phyloP scores from a whole-genome alignment of 2,113 vertebrate species.

The Mesoclemmys tuberculata region DNA sequence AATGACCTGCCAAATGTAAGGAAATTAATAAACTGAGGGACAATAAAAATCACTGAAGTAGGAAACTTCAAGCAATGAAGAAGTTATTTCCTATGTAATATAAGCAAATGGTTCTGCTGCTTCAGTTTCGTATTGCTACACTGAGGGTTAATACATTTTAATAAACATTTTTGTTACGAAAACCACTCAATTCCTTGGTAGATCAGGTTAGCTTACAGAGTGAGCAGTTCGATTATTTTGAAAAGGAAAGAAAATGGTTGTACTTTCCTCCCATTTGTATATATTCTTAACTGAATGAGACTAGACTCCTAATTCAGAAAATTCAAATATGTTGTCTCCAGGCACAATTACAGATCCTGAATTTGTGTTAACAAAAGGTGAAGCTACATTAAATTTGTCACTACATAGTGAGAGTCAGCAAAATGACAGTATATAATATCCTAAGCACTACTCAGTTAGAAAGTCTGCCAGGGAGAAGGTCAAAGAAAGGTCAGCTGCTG shows the following conservation, averaged over 20 bases:
- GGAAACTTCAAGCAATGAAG: slow-evolving; percentile 29
- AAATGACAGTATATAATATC: slow-evolving; percentile 57
- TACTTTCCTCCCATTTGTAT: slow-evolving; percentile 24
- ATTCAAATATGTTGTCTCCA: slow-evolving; percentile 44
- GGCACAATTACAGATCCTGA: slow-evolving; percentile 35
- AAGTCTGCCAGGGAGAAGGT: slow-evolving; percentile 66
- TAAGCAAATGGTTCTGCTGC: slow-evolving; percentile 37
- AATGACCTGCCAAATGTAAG: slow-evolving; percentile 28
- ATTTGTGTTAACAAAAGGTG: slow-evolving; percentile 53
- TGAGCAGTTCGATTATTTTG: slow-evolving; percentile 1
- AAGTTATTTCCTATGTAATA: background rate
- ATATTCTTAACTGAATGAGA: background rate
- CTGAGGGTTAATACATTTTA: slow-evolving; percentile 26
- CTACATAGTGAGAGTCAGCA: slow-evolving; percentile 64
- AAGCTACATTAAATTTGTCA: slow-evolving; percentile 62
- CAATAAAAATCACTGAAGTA: slow-evolving; percentile 32
- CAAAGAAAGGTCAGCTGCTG: slow-evolving; percentile 74
- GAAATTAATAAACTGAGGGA: slow-evolving; percentile 25
- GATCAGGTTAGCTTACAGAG: slow-evolving; percentile 7
- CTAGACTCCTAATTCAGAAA: slow-evolving; percentile 35
- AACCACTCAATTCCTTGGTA: background rate
- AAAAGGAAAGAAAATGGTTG: background rate
- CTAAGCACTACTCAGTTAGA: slow-evolving; percentile 53
- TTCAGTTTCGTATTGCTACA: slow-evolving; percentile 17
- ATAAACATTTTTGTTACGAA: background rate